A percentile compares a stretch with the other conserved stretches of the same genome.
These are phyloP conservation scores for Dendrolimus kikuchii DNA, from an alignment of 1,140 invertebrate genomes.

Conservation along the genomic window DNA sequence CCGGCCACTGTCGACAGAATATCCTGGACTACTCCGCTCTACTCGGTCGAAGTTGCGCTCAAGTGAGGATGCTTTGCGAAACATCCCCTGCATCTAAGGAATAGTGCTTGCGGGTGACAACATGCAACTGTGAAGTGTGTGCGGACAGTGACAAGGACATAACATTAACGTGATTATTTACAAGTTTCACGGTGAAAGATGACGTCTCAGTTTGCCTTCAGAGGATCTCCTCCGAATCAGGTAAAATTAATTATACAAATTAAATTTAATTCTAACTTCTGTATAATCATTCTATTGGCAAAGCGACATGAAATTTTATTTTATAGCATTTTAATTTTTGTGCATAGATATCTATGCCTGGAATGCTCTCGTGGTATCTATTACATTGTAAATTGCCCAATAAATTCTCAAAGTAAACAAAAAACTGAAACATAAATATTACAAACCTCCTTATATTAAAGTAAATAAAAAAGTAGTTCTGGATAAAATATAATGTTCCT, in stretches of 20 bases:
- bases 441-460: no score
- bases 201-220: slow-evolving; percentile 65
- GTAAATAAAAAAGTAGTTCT: no score
- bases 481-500: no score
- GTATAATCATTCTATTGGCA: slow-evolving; percentile 12
- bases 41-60: slow-evolving; percentile 14
- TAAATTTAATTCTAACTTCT: not conserved
- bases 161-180: slow-evolving; percentile 31
- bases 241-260: slow-evolving; percentile 24
- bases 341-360: no score
- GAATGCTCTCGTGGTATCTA: no score
- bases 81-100: slow-evolving; percentile 16
- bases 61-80: slow-evolving; percentile 16
- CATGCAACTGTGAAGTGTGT: slow-evolving; percentile 64
- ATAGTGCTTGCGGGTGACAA: slow-evolving; percentile 30
- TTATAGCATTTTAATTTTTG: no score
- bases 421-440: no score
- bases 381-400: no score
- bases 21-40: slow-evolving; percentile 18
- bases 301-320: slow-evolving; percentile 18
- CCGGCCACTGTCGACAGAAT: slow-evolving; percentile 24
- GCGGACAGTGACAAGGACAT: slow-evolving; percentile 49
- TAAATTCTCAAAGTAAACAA: no score
- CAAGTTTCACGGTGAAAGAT: slow-evolving; percentile 46
- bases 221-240: slow-evolving; percentile 63